Evolutionary conservation across 1,140 invertebrate genomes (phyloP), one percentile per base, ranked within the genome.

Genomic region (Cyphomyrmex costatus): DNA sequence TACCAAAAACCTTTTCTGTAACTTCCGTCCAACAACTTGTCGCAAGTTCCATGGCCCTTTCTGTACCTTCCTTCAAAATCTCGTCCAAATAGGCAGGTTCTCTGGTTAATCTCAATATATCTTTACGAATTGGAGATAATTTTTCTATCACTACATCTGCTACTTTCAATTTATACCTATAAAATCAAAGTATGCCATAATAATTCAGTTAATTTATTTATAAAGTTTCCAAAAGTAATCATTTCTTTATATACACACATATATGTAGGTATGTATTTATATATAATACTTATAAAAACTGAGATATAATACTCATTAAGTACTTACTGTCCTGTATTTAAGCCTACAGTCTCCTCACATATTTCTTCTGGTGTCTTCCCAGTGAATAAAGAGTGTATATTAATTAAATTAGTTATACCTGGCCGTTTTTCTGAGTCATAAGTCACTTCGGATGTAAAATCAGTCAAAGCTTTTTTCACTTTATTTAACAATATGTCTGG

Each of bases 381-480:
- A 33, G 96, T 97, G 2, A 98, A 95, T 60, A 97, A 94, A 49
- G 97, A 97, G 95, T 99, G 98, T 85, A 99, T 97, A 66, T 95
- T 95, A 86, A 99, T 96, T 10, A 99, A 95, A 96, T 99, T 99
- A 19, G 98, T 96, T 24, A 99, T 97, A 19, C 98, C 99, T 0
- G 98, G 98, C 83, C 99, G 96, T 2, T 93, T 95, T 70, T 96
- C 96, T 0, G 97, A 97, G 88, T 99, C 97, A 94, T 96, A 99
- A 1, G 97, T 97, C 1, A 99, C 96, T 92, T 96, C 96, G 6
- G 98, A 98, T 0, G 96, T 98, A 90, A 97, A 98, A 95, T 99
- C 99, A 0, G 99, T 99, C 0, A 99, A 94, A 0, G 99, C 97
- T 95, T 99, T 99, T 93, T 98, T 98, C 6, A 99, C 95, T 95